Conservation (phyloP, 2,113 vertebrate genomes). For the Plecturocebus donacophilus region DNA sequence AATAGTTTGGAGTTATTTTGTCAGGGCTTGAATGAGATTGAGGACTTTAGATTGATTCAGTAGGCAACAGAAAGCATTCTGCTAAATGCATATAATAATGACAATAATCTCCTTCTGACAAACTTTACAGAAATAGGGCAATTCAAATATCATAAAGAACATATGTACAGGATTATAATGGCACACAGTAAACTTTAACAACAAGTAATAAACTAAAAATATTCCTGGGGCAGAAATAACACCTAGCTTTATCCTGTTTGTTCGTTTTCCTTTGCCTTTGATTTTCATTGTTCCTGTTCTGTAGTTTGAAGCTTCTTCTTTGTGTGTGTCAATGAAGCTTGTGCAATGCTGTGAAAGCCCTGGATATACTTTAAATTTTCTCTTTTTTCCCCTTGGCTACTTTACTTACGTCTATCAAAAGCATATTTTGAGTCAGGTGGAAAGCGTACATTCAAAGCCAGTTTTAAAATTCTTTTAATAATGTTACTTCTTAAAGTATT, state of each 20-base stretch:
- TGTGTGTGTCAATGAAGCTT: background rate
- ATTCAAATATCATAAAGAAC: background rate
- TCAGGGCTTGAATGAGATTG: background rate
- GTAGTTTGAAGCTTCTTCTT: background rate
- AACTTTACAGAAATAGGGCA: background rate
- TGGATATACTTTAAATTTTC: background rate
- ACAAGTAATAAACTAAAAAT: slow-evolving; percentile 55
- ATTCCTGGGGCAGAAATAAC: slow-evolving; percentile 11
- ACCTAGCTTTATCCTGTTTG: background rate
- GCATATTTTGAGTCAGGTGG: slow-evolving; percentile 26
- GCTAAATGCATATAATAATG: background rate
- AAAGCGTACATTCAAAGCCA: slow-evolving; percentile 14
- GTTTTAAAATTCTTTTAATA: slow-evolving; percentile 46
- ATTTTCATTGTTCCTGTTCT: slow-evolving; percentile 30
- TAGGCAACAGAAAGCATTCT: background rate
- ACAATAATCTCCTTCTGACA: background rate
- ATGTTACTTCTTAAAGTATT: slow-evolving; percentile 38
- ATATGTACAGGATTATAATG: background rate
- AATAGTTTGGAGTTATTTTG: background rate
- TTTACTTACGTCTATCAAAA: slow-evolving; percentile 31
- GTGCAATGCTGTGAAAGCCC: background rate
- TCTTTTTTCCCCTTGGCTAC: background rate
- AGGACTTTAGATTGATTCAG: background rate
- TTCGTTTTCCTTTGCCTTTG: slow-evolving; percentile 47
- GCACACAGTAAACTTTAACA: background rate